Conservation (phyloP, 2,113 vertebrate species). For the Triplophysa dalaica region DNA sequence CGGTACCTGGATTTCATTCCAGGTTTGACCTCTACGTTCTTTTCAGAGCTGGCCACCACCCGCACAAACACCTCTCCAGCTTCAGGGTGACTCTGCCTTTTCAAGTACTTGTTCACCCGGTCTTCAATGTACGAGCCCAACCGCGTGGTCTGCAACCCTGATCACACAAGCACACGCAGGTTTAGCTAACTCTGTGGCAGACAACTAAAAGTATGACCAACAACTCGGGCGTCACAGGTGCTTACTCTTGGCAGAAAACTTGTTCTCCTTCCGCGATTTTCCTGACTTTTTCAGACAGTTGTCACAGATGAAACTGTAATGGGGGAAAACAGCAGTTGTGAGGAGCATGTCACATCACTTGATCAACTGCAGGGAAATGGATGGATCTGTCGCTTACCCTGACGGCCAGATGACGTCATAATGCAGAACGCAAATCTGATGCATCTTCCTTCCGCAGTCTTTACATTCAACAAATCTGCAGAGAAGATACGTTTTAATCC, state of each 20-base stretch:
- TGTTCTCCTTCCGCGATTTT: constrained; percentile 94
- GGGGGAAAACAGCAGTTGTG: neutral
- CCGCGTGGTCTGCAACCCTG: constrained; percentile 89
- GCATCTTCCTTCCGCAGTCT: constrained; percentile 98
- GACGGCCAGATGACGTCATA: constrained; percentile 97
- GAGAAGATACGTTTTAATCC: neutral
- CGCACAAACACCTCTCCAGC: constrained; percentile 96
- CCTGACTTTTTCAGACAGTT: constrained; percentile 95
- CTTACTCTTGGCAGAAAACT: constrained; percentile 96
- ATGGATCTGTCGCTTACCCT: constrained; percentile 75
- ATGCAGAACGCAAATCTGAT: constrained; percentile 97
- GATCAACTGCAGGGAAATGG: neutral
- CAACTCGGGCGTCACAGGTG: constrained; percentile 33
- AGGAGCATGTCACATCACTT: neutral
- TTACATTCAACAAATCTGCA: constrained; percentile 97
- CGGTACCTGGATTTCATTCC: constrained; percentile 95
- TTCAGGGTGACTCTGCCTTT: constrained; percentile 95
- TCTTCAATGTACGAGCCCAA: constrained; percentile 95
- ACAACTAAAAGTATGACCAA: neutral
- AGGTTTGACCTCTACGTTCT: constrained; percentile 93
- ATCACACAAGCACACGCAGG: neutral
- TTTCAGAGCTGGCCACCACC: constrained; percentile 97
- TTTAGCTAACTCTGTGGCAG: neutral
- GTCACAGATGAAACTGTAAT: constrained; percentile 91
- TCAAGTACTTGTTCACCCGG: constrained; percentile 95